Base-by-base conservation (phyloP, 1,140 invertebrate species). In the Sycophila sp. region DNA sequence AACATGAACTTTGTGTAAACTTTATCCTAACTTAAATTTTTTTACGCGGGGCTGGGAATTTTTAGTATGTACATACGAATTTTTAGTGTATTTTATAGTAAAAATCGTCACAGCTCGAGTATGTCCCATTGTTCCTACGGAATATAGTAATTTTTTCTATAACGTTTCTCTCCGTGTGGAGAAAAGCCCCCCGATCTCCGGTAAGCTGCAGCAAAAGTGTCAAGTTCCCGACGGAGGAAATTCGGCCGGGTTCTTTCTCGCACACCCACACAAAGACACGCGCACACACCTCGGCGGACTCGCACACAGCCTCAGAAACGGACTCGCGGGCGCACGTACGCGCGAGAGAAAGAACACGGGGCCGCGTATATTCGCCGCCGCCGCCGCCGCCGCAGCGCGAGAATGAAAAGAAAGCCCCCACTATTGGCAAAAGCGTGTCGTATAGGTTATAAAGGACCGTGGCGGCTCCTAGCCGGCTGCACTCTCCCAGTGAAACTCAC, bases 381-480 rank as follows among this genome's bases (percentile, higher is more conserved):
- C 32, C 15, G 45, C n/a, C 49, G 36, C 32, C 34, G 53, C 28
- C 28, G 22, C 38, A n/a, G 56, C 51, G 51, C 70, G 42, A 51
- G 72, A 78, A 76, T 70, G 70, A 76, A 67, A 69, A 59, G 69
- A 73, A 65, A 53, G 51, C 74, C 77, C 78, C 81, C 78, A 78
- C 76, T 69, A 70, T 74, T 69, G 49, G 70, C 73, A 76, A 75
- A 81, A 82, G 69, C 69, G 47, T 76, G 62, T 75, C 80, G 73
- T 80, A 78, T 83, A 84, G 78, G 83, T 86, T 86, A 86, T 86
- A 86, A 86, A 86, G 85, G 81, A 84, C 76, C 80, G 82, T 77
- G 72, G 71, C 65, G 38, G 70, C 71, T 79, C 81, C 80, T 82
- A 84, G 78, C 84, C 80, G 69, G 75, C 80, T 86, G 79, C 85